Conservation (phyloP, 2,113 vertebrate species). For the Pseudolaguvia tuberculata region DNA sequence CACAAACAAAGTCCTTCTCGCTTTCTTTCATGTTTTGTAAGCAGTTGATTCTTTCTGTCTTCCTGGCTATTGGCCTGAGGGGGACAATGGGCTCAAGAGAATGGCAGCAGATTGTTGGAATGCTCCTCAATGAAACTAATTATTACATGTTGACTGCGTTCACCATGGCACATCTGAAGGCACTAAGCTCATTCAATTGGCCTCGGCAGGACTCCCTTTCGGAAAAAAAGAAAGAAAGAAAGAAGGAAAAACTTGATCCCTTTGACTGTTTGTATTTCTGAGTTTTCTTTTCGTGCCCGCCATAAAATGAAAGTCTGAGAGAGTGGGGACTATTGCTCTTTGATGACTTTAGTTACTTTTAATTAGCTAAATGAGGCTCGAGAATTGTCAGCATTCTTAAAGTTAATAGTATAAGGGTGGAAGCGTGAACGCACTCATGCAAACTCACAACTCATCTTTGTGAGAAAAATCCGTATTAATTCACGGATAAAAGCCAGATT, state of each 20-base stretch:
- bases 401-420: constrained; percentile 49
- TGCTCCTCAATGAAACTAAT: constrained; percentile 99
- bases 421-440: constrained; percentile 35
- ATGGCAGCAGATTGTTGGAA: constrained; percentile 99
- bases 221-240: constrained; percentile 75
- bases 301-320: constrained; percentile 93
- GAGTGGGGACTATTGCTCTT: constrained; percentile 80
- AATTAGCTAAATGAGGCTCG: constrained; percentile 88
- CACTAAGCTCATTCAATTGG: constrained; percentile 99
- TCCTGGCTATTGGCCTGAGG: constrained; percentile 98
- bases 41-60: constrained; percentile 99
- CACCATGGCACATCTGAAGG: constrained; percentile 99
- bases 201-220: constrained; percentile 98
- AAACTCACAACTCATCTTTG: constrained; percentile 10
- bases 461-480: constrained; percentile 40
- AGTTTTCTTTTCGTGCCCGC: constrained; percentile 87
- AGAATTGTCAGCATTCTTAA: constrained; percentile 53
- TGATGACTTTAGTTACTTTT: constrained; percentile 96
- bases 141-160: constrained; percentile 99
- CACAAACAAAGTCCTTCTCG: constrained; percentile 98
- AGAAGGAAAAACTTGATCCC: constrained; percentile 86
- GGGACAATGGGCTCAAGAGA: constrained; percentile 98
- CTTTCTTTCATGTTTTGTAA: constrained; percentile 99
- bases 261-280: constrained; percentile 99
- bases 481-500: constrained; percentile 1